A percentile compares a stretch with the other conserved stretches of the same genome.
Evolutionary conservation across 2,888 invertebrate species (phyloP).

Genomic region (Dasypogon diadema): DNA sequence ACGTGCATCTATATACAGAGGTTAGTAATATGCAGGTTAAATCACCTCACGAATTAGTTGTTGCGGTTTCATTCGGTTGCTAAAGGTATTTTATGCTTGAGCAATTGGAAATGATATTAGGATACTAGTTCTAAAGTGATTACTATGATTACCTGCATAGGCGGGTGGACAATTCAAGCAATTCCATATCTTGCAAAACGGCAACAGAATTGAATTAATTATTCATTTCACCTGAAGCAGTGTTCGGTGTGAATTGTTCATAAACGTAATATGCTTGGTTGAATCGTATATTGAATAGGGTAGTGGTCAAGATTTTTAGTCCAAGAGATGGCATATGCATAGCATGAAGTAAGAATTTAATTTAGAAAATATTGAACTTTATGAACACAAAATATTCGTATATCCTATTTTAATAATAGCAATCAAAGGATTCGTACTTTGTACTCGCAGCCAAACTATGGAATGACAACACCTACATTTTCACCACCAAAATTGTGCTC

Average conservation of each 20-base stretch:
- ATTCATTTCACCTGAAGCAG: conserved; percentile 13
- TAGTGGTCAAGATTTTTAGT: too few relatives aligned
- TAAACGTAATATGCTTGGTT: neutral
- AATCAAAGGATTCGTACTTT: too few relatives aligned
- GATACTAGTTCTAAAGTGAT: conserved; percentile 29
- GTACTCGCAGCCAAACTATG: too few relatives aligned
- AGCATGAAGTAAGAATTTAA: too few relatives aligned
- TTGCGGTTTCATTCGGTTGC: conserved; percentile 42
- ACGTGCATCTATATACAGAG: neutral
- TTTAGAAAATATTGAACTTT: too few relatives aligned
- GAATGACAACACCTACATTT: too few relatives aligned
- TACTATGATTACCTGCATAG: conserved; percentile 32
- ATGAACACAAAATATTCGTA: too few relatives aligned
- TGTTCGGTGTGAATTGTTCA: conserved; percentile 2
- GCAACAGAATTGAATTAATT: neutral
- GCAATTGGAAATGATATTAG: conserved; percentile 43
- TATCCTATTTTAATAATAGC: too few relatives aligned
- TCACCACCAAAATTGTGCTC: too few relatives aligned
- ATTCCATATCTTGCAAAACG: neutral
- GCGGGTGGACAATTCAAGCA: neutral
- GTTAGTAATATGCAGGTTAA: conserved; percentile 25
- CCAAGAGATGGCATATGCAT: too few relatives aligned
- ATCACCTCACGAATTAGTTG: conserved; percentile 45
- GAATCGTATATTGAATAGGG: too few relatives aligned
- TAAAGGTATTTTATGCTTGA: conserved; percentile 41